phyloP scores from a whole-genome alignment of 2,113 vertebrate species.

The zebrafish (Danio rerio) region DNA sequence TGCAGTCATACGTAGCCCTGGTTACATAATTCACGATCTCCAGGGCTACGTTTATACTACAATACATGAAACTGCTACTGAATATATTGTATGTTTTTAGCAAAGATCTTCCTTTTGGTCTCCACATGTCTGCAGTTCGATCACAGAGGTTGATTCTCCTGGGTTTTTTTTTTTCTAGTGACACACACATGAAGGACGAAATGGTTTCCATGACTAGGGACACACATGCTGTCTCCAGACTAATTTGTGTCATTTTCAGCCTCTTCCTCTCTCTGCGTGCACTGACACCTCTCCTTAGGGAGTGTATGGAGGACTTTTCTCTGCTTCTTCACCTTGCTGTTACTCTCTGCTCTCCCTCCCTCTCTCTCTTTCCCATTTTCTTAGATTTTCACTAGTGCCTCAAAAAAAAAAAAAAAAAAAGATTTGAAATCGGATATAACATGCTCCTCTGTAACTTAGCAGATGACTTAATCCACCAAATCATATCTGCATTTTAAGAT shows the following conservation, averaged over 20 bases:
- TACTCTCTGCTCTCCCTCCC: conserved; percentile 4
- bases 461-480: not conserved
- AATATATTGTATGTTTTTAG: conserved; percentile 5
- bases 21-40: too few relatives aligned
- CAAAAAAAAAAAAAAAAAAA: conserved; percentile 10
- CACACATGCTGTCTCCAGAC: conserved; percentile 18
- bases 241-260: conserved; percentile 33
- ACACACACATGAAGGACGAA: conserved; percentile 12
- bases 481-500: too few relatives aligned
- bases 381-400: not conserved
- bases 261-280: not conserved
- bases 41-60: too few relatives aligned
- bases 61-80: too few relatives aligned
- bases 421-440: conserved; percentile 7
- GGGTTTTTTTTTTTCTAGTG: not conserved
- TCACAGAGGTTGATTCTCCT: not conserved
- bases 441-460: conserved; percentile 17
- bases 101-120: not conserved
- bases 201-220: conserved; percentile 10
- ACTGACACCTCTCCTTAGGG: not conserved
- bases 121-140: not conserved
- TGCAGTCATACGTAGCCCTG: too few relatives aligned
- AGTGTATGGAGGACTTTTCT: not conserved
- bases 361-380: not conserved
- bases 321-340: not conserved